Conservation (phyloP, 2,113 vertebrate genomes). For the Marmota monax region DNA sequence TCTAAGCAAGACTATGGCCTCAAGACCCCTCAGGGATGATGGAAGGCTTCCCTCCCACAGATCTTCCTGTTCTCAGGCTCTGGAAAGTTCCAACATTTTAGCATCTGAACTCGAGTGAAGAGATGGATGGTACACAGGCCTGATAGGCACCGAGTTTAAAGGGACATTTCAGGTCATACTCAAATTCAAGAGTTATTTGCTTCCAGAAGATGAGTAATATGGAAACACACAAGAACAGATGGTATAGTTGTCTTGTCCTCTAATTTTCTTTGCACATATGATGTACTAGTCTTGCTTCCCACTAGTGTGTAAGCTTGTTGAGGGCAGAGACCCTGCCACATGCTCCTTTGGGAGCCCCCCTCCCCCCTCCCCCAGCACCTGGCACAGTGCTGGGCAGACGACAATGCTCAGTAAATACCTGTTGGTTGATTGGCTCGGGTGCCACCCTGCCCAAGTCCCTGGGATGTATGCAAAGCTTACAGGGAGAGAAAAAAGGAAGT, state of each 20-base stretch:
- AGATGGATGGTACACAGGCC: constrained; percentile 9
- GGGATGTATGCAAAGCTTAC: constrained; percentile 80
- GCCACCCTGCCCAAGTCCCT: constrained; percentile 82
- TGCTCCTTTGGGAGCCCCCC: constrained; percentile 72
- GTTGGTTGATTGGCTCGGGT: constrained; percentile 81
- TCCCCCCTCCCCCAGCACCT: constrained; percentile 58
- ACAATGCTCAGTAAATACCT: constrained; percentile 82
- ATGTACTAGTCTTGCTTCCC: constrained; percentile 8
- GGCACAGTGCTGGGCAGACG: constrained; percentile 65
- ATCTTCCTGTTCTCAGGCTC: constrained; percentile 13
- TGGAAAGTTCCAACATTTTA: background rate
- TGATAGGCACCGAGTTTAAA: background rate
- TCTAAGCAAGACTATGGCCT: constrained; percentile 6
- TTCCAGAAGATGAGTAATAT: background rate
- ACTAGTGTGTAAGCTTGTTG: constrained; percentile 19
- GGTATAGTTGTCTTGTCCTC: background rate
- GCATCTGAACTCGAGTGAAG: background rate
- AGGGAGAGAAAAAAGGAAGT: constrained; percentile 81
- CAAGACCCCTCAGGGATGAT: background rate
- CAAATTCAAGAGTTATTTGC: background rate
- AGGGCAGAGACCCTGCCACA: constrained; percentile 78
- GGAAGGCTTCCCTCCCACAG: background rate
- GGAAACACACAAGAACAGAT: background rate
- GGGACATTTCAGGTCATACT: background rate
- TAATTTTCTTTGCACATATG: background rate